These are phyloP conservation scores for Chionoecetes opilio DNA, from an alignment of 1,140 invertebrate species.

Conservation along the genomic window DNA sequence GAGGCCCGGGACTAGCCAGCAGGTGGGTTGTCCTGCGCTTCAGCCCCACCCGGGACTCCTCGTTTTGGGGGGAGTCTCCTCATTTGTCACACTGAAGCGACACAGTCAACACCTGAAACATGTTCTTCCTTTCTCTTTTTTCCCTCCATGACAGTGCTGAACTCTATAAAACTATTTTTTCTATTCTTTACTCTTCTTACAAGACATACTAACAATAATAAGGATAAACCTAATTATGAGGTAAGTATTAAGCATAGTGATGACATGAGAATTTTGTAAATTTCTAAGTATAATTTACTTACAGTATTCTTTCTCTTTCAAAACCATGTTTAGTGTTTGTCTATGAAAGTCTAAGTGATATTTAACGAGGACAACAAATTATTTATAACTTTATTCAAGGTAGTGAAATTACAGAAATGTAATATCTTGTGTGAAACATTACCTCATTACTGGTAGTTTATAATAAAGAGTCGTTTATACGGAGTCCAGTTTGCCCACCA, in stretches of 20 bases:
- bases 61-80: not conserved
- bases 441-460: constrained; percentile 29
- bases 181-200: not conserved
- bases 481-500: constrained; percentile 13
- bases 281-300: not conserved
- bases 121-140: not conserved
- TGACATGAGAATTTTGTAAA: not conserved
- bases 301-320: not conserved
- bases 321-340: not conserved
- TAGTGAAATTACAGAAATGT: not conserved
- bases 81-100: not conserved
- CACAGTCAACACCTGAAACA: not conserved
- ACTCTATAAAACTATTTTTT: constrained; percentile 23
- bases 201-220: not conserved
- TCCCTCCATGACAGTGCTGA: not conserved
- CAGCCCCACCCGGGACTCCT: not conserved
- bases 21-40: not conserved
- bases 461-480: constrained; percentile 7
- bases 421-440: constrained; percentile 21
- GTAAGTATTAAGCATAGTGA: constrained; percentile 14
- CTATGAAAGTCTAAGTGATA: not conserved
- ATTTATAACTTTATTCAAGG: not conserved
- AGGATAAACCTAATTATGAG: not conserved
- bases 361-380: not conserved
- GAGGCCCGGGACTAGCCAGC: constrained; percentile 89